A percentile compares a stretch with the other conserved stretches of the same genome.
These are phyloP conservation scores for Leptopilina syphax DNA, from an alignment of 2,888 invertebrate species.

Conservation along the genomic window DNA sequence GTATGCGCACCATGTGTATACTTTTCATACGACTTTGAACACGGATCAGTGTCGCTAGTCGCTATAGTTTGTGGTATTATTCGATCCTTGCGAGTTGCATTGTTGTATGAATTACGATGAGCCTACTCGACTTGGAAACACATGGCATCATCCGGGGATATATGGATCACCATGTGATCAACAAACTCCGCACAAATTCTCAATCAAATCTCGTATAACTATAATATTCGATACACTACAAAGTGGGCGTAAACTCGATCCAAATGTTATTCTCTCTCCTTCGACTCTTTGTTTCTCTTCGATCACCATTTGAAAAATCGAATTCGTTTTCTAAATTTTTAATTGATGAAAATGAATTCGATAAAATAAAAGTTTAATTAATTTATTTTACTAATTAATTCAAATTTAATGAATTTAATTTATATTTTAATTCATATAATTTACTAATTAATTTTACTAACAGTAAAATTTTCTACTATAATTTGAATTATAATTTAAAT, in stretches of 20 bases:
- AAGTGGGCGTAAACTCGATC: conserved; percentile 1
- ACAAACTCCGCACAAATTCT: background rate
- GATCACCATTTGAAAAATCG: too few species aligned
- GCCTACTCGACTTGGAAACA: conserved; percentile 73
- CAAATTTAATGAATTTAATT: too few species aligned
- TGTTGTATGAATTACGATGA: conserved; percentile 73
- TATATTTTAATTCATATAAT: too few species aligned
- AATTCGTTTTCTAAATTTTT: too few species aligned
- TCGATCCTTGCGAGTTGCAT: conserved; percentile 56
- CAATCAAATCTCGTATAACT: background rate
- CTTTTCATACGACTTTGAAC: conserved; percentile 37
- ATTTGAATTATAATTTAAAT: too few species aligned
- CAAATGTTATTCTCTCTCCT: background rate
- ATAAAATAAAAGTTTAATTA: too few species aligned
- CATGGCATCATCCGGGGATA: conserved; percentile 64
- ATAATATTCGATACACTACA: background rate
- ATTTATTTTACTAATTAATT: too few species aligned
- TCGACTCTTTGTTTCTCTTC: too few species aligned
- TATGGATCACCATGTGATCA: conserved; percentile 21
- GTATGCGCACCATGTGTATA: conserved; percentile 27
- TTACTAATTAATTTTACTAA: too few species aligned
- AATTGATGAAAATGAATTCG: too few species aligned
- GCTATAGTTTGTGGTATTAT: conserved; percentile 22
- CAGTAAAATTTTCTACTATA: too few species aligned
- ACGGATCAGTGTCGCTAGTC: conserved; percentile 28